Base-by-base conservation (phyloP, 1,140 invertebrate species). In the Fopius arisanus region DNA sequence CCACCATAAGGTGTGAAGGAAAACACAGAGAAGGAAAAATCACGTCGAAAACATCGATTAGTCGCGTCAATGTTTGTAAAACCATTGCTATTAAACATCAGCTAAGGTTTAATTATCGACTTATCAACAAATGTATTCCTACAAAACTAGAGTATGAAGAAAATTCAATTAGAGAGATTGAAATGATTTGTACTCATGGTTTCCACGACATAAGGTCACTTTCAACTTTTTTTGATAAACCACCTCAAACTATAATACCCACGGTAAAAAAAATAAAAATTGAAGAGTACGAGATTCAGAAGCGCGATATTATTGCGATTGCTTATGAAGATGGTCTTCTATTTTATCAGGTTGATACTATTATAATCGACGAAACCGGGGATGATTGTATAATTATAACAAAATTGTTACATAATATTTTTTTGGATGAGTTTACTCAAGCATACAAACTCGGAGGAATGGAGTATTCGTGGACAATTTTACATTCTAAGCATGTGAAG, bases 41-140 rank as follows among this genome's bases (percentile, higher is more conserved):
- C 26, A 51, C 62, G 16, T 59, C 70, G 9, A 16, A 48, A 3
- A 26, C 29, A 62, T n/a, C 67, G 26, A n/a, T 41, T 16, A 73
- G 67, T 51, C 76, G 74, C 5, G 16, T 59, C 14, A 78, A 78
- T 73, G 62, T 75, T 1, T 73, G 71, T 43, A 3, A 21, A 21
- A 75, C 76, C 2, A 75, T 75, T 37, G 76, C 76, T 1, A 73
- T 78, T 19, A 75, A 74, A 68, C 23, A 72, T 31, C 67, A 75
- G 68, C 40, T 75, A 40, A n/a, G 28, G 19, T 33, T 76, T 40
- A 71, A 67, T 40, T 68, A 73, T 48, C 65, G 72, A n/a, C 67
- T 73, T 19, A 9, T 73, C 3, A 31, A 26, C 12, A 54, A 3
- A 0, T 12, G 40, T 28, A 2, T n/a, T 10, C 40, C 16, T 48